Evolutionary conservation across 2,888 invertebrate species (phyloP).

Genomic region (Drosophila bunnanda): DNA sequence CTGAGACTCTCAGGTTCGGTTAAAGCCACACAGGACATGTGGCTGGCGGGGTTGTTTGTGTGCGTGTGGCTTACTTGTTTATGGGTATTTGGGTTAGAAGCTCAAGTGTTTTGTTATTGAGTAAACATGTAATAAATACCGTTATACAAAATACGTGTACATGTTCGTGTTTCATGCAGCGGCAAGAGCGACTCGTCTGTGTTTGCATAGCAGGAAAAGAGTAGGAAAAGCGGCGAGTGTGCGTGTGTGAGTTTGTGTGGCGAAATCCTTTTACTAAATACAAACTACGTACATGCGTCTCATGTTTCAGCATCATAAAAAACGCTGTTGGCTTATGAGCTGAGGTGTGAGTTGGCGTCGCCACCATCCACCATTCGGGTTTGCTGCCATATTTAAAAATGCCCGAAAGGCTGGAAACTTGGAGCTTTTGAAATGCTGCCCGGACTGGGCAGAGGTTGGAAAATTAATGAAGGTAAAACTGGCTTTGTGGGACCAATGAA

Average conservation of each 20-base stretch:
- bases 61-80: conserved; percentile 61
- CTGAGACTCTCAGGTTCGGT: conserved; percentile 19
- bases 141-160: conserved; percentile 72
- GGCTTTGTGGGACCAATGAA: conserved; percentile 2
- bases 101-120: conserved; percentile 75
- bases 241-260: too few species aligned
- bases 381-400: conserved; percentile 61
- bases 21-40: conserved; percentile 12
- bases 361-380: conserved; percentile 9
- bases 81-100: conserved; percentile 75
- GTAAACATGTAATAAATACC: conserved; percentile 75
- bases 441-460: conserved; percentile 5
- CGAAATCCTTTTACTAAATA: conserved; percentile 72
- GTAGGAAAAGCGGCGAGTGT: conserved; percentile 7
- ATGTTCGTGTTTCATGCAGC: conserved; percentile 56
- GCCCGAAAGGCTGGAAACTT: conserved; percentile 59
- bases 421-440: conserved; percentile 50
- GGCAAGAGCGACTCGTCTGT: conserved; percentile 46
- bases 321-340: conserved; percentile 54
- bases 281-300: conserved; percentile 66
- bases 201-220: conserved; percentile 63
- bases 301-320: conserved; percentile 68
- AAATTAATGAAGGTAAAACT: conserved; percentile 25
- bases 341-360: conserved; percentile 38
- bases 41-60: conserved; percentile 1